A percentile compares a stretch with the other conserved stretches of the same genome.
Evolutionary conservation across 2,797 vertebrate genomes (phyloP).

Genomic region (Acanthurus tractus): DNA sequence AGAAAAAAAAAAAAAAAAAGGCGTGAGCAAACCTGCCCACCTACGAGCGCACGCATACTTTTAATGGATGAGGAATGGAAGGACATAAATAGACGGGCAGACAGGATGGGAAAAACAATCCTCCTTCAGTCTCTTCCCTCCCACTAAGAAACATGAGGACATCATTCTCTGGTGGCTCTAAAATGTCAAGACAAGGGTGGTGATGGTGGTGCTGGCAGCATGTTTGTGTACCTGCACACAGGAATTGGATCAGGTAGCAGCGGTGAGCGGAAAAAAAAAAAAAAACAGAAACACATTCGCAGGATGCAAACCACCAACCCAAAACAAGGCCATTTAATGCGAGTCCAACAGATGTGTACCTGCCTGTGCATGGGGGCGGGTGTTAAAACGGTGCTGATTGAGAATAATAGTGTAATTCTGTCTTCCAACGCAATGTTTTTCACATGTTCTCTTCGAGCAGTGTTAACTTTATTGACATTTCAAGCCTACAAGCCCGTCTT

Average conservation of each 20-base stretch:
- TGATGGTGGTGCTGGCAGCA: conserved; percentile 37
- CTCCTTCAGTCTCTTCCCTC: conserved; percentile 21
- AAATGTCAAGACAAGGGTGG: conserved; percentile 77
- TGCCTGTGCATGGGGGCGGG: conserved; percentile 23
- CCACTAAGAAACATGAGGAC: conserved; percentile 71
- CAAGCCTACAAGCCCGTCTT: conserved; percentile 29
- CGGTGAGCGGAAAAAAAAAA: conserved; percentile 29
- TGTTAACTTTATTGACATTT: conserved; percentile 37
- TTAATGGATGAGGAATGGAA: conserved; percentile 74
- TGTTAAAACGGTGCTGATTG: conserved; percentile 33
- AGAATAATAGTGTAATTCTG: conserved; percentile 45
- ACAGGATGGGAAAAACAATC: conserved; percentile 62
- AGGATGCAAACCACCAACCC: conserved; percentile 39
- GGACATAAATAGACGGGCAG: conserved; percentile 62
- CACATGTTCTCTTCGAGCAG: conserved; percentile 46
- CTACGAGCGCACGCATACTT: conserved; percentile 48
- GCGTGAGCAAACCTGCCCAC: conserved; percentile 47
- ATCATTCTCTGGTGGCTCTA: conserved; percentile 69
- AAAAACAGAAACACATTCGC: conserved; percentile 39
- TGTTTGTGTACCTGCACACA: conserved; percentile 67
- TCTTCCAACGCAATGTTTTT: conserved; percentile 35
- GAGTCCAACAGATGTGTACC: conserved; percentile 42
- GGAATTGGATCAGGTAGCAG: conserved; percentile 59
- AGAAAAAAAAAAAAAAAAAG: conserved; percentile 1
- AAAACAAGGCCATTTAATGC: conserved; percentile 57